These are phyloP conservation scores for Suricata suricatta DNA, from an alignment of 2,113 vertebrate genomes.

Conservation along the genomic window DNA sequence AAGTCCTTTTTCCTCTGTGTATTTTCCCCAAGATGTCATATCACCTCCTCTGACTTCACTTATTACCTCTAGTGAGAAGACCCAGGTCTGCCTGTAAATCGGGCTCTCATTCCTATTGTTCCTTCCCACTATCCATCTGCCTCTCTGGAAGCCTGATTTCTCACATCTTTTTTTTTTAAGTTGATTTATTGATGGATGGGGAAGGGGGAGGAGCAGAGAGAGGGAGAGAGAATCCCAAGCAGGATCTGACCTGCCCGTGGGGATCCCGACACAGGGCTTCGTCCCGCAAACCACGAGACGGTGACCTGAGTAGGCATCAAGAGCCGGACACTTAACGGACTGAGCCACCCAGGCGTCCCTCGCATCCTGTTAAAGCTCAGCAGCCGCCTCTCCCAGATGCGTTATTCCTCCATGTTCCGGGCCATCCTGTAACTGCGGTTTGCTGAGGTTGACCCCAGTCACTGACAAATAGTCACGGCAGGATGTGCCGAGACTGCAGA, in stretches of 20 bases:
- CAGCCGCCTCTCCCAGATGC: neutral
- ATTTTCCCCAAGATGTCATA: neutral
- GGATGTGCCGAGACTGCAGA: fast-evolving
- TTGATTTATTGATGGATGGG: too few relatives aligned
- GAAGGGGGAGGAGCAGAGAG: too few relatives aligned
- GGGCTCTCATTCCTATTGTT: neutral
- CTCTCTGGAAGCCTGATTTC: fast-evolving
- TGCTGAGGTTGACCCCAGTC: neutral
- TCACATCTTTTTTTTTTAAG: neutral
- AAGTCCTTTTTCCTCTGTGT: neutral
- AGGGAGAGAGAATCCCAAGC: too few relatives aligned
- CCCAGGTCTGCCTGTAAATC: fast-evolving
- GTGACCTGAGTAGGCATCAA: too few relatives aligned
- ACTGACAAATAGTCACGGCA: fast-evolving
- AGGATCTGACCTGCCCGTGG: too few relatives aligned
- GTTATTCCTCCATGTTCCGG: neutral
- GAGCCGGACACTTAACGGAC: too few relatives aligned
- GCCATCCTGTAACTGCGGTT: neutral
- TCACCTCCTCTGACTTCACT: neutral
- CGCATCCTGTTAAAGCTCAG: neutral
- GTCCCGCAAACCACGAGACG: too few relatives aligned
- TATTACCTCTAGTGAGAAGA: neutral
- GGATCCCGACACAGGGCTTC: too few relatives aligned
- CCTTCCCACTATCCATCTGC: fast-evolving
- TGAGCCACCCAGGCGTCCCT: neutral